A percentile compares a stretch with the other conserved stretches of the same genome.
Conservation (phyloP, 2,113 vertebrate genomes). For the Coreoperca whiteheadi region DNA sequence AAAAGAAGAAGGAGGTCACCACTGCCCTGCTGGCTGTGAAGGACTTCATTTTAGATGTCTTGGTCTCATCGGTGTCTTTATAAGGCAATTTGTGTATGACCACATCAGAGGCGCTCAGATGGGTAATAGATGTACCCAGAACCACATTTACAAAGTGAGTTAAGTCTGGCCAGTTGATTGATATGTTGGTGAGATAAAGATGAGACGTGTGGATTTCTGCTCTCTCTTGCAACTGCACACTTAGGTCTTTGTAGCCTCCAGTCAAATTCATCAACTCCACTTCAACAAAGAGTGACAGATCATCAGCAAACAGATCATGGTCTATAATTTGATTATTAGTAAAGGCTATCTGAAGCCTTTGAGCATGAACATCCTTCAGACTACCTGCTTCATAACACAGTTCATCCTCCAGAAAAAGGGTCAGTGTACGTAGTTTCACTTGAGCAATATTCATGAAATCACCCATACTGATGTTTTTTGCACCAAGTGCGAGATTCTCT, state of each 20-base stretch:
- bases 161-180: constrained; percentile 80
- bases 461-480: constrained; percentile 71
- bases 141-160: constrained; percentile 66
- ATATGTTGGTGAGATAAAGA: constrained; percentile 81
- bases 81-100: constrained; percentile 21
- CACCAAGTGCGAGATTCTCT: constrained; percentile 86
- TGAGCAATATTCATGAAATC: constrained; percentile 80
- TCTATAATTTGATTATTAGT: constrained; percentile 33
- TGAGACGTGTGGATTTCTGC: constrained; percentile 59
- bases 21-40: constrained; percentile 66
- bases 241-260: constrained; percentile 37
- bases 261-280: constrained; percentile 76
- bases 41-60: constrained; percentile 72
- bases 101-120: constrained; percentile 79
- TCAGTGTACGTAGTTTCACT: constrained; percentile 79
- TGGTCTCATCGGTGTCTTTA: rapidly evolving
- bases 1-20: constrained; percentile 79
- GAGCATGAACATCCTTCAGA: constrained; percentile 76
- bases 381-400: constrained; percentile 81
- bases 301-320: constrained; percentile 73
- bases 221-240: constrained; percentile 31
- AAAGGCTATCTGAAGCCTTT: constrained; percentile 81
- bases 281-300: constrained; percentile 73
- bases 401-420: constrained; percentile 80
- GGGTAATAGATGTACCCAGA: constrained; percentile 76